Percentiles rank a stretch among this genome's conserved stretches.
Evolutionary conservation across 1,140 invertebrate genomes (phyloP).

Genomic region (Philaenus spumarius): DNA sequence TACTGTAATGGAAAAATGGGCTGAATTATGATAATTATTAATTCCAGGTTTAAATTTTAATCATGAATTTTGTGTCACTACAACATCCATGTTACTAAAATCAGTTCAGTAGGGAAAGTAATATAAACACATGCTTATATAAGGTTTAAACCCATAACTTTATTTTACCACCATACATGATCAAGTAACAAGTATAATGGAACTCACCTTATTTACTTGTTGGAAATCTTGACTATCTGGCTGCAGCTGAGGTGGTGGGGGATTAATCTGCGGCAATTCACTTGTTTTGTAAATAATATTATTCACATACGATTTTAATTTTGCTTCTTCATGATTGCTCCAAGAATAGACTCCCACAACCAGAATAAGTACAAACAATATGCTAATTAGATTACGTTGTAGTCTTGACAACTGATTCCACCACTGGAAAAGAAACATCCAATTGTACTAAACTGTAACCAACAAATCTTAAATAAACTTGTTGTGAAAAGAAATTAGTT

Average conservation of each 20-base stretch:
- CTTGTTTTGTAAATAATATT: not conserved
- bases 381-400: conserved; percentile 64
- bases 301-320: not conserved
- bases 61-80: not conserved
- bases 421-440: conserved; percentile 49
- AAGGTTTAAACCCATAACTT: not conserved
- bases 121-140: not conserved
- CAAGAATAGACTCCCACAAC: conserved; percentile 48
- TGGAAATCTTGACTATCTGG: not conserved
- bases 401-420: conserved; percentile 81
- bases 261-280: conserved; percentile 1
- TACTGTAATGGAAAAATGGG: no score
- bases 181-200: no score
- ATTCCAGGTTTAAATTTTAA: no score
- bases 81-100: not conserved
- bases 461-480: no score
- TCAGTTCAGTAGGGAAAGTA: not conserved
- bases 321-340: not conserved
- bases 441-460: no score
- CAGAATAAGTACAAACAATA: conserved; percentile 46
- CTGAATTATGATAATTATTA: no score
- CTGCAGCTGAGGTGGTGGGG: not conserved
- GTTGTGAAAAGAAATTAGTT: no score
- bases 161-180: no score
- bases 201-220: no score